Percentiles rank a stretch among this genome's conserved stretches.
Evolutionary conservation across 2,888 invertebrate genomes (phyloP).

Genomic region (Agrochola circellaris): DNA sequence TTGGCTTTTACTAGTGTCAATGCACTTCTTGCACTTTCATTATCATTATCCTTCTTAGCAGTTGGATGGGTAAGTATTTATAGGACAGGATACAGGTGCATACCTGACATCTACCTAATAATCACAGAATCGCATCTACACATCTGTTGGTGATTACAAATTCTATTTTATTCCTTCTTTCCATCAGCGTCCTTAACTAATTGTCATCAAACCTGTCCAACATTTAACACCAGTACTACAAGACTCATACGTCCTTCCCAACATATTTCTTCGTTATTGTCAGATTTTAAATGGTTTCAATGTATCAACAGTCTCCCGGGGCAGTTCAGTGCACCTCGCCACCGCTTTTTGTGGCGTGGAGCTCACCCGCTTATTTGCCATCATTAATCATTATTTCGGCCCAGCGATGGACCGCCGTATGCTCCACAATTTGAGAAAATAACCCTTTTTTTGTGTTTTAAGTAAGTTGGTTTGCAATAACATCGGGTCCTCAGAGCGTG

Average conservation of each 20-base stretch:
- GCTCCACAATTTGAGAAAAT: conserved; percentile 88
- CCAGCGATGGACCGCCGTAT: conserved; percentile 81
- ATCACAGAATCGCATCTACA: background rate
- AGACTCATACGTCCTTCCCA: conserved; percentile 35
- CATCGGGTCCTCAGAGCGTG: conserved; percentile 73
- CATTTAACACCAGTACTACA: conserved; percentile 43
- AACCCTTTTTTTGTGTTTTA: conserved; percentile 88
- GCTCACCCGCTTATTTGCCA: conserved; percentile 90
- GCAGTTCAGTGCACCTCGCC: conserved; percentile 83
- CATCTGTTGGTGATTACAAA: background rate
- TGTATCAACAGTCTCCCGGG: conserved; percentile 66
- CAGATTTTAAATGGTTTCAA: conserved; percentile 61
- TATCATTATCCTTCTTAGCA: conserved; percentile 19
- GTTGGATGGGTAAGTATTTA: conserved; percentile 32
- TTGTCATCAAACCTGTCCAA: conserved; percentile 33
- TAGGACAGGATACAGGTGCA: conserved; percentile 46
- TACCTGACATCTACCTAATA: conserved; percentile 27
- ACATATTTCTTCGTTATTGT: conserved; percentile 63
- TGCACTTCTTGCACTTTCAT: conserved; percentile 15
- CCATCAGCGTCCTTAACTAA: background rate
- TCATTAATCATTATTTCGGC: conserved; percentile 91
- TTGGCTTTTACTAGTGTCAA: background rate
- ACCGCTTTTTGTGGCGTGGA: conserved; percentile 82
- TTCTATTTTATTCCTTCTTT: background rate
- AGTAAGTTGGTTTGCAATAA: conserved; percentile 76